phyloP scores from a whole-genome alignment of 1,140 invertebrate species.

The Drosophila tsacasi region DNA sequence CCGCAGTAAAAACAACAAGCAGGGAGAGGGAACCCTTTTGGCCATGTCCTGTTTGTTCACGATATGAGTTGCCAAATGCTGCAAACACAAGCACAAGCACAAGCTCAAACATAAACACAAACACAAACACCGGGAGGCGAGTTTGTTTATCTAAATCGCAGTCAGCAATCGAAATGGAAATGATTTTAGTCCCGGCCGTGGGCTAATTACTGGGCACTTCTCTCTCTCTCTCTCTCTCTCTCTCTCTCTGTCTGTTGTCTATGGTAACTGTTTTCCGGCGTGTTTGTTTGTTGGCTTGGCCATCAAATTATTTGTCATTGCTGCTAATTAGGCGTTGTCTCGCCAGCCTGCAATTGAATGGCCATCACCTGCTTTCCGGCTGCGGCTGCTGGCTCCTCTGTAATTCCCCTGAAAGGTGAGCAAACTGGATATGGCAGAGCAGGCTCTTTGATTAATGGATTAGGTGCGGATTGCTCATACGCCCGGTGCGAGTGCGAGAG shows the following conservation, averaged over 20 bases:
- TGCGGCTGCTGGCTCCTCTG: constrained; percentile 23
- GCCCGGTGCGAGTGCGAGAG: constrained; percentile 5
- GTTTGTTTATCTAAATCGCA: constrained; percentile 36
- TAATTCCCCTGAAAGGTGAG: constrained; percentile 66
- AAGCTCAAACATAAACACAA: not conserved
- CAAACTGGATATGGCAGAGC: constrained; percentile 38
- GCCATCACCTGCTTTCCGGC: constrained; percentile 5
- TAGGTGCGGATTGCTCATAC: constrained; percentile 54
- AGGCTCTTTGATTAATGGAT: constrained; percentile 39
- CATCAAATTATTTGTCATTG: constrained; percentile 56
- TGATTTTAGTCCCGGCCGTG: constrained; percentile 26
- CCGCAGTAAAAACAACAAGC: constrained; percentile 33
- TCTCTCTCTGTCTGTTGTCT: constrained; percentile 12
- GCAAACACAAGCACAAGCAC: not conserved
- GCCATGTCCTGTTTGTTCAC: constrained; percentile 22
- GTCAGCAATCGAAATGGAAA: constrained; percentile 33
- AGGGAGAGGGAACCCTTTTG: constrained; percentile 4
- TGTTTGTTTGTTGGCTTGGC: constrained; percentile 17
- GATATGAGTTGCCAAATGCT: constrained; percentile 33
- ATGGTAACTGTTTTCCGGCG: constrained; percentile 2
- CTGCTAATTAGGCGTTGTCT: constrained; percentile 56
- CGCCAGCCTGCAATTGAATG: constrained; percentile 34
- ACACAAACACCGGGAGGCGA: constrained; percentile 1
- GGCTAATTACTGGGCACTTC: constrained; percentile 55
- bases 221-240: constrained; percentile 8